phyloP scores from a whole-genome alignment of 2,888 invertebrate genomes.

The Lobophora halterata region DNA sequence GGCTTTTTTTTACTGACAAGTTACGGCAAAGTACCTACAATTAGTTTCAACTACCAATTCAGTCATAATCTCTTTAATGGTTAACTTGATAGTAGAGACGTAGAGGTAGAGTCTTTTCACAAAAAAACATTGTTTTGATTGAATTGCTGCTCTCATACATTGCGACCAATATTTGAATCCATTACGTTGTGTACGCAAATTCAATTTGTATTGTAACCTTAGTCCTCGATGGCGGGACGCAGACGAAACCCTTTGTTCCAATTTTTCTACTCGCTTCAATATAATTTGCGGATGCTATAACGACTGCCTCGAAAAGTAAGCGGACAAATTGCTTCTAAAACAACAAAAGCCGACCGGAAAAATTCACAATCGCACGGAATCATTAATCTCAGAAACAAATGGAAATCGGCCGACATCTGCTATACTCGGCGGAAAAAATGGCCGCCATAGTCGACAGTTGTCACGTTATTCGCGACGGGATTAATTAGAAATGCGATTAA shows the following conservation, averaged over 20 bases:
- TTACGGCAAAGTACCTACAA: too few species aligned
- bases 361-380: conserved; percentile 80
- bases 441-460: conserved; percentile 79
- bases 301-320: conserved; percentile 77
- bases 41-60: too few species aligned
- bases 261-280: conserved; percentile 64
- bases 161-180: conserved; percentile 10
- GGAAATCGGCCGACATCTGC: conserved; percentile 81
- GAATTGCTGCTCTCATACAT: conserved; percentile 1
- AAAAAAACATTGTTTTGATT: too few species aligned
- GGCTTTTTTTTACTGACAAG: too few species aligned
- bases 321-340: conserved; percentile 81
- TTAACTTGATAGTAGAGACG: too few species aligned
- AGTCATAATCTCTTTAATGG: too few species aligned
- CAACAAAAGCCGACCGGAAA: conserved; percentile 81
- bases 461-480: conserved; percentile 81
- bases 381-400: conserved; percentile 82
- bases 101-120: too few species aligned
- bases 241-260: conserved; percentile 47
- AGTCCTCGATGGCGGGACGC: conserved; percentile 25
- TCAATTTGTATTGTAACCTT: conserved; percentile 31
- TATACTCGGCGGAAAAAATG: conserved; percentile 75
- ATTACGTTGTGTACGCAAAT: conserved; percentile 20
- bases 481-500: conserved; percentile 82
- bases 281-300: conserved; percentile 73